Conservation (phyloP, 2,888 invertebrate species). For the Chymomyza procnemis region DNA sequence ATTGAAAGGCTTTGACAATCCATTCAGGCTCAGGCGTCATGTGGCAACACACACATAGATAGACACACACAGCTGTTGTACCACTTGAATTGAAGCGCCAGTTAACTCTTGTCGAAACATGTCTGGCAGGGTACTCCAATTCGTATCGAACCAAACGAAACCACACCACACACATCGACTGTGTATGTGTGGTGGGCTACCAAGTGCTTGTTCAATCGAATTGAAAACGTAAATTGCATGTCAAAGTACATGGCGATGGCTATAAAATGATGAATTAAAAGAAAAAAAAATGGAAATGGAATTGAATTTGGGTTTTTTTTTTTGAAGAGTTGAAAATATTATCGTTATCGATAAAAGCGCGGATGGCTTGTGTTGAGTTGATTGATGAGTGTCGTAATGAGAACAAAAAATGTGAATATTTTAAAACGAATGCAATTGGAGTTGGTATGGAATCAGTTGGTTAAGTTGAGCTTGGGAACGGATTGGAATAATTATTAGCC, state of each 20-base stretch:
- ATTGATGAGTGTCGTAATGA: neutral
- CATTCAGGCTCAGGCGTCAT: neutral
- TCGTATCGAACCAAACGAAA: neutral
- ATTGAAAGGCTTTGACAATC: neutral
- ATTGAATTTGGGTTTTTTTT: neutral
- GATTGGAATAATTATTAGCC: too few relatives aligned
- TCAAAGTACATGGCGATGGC: neutral
- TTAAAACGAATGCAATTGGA: too few relatives aligned
- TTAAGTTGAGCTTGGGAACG: too few relatives aligned
- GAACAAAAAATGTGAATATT: too few relatives aligned
- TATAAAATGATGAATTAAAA: neutral
- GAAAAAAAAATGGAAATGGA: neutral
- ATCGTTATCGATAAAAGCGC: slow-evolving; percentile 46
- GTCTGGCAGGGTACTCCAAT: neutral
- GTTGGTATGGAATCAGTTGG: too few relatives aligned
- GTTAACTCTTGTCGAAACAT: neutral
- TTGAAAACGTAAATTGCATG: slow-evolving; percentile 7
- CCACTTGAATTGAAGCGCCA: neutral
- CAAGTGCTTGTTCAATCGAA: slow-evolving; percentile 16
- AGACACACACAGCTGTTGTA: neutral
- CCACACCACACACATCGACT: neutral
- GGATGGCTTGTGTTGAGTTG: neutral
- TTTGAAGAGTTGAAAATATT: slow-evolving; percentile 9
- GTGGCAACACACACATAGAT: neutral
- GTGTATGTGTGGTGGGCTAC: neutral